Conservation (phyloP, 2,113 vertebrate genomes). For the Spheniscus mendiculus region DNA sequence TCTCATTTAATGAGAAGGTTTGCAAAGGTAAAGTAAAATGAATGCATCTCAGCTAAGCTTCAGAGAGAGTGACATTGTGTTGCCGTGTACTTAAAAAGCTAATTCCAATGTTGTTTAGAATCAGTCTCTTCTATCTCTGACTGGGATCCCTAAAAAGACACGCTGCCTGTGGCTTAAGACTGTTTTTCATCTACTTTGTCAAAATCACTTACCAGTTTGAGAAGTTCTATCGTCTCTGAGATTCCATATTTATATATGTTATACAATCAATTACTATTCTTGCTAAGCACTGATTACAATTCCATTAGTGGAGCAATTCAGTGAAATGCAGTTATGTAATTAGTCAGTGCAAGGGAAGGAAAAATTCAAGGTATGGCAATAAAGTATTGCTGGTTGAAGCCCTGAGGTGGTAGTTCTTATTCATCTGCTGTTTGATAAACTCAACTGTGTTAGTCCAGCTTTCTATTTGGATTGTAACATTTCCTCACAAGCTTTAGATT, state of each 20-base stretch:
- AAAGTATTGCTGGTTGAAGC: neutral
- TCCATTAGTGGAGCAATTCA: neutral
- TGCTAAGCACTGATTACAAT: neutral
- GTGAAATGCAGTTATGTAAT: neutral
- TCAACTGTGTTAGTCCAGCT: neutral
- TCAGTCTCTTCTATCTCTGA: neutral
- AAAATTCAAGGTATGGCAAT: neutral
- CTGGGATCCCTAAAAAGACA: neutral
- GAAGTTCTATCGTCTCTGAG: neutral
- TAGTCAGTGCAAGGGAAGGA: neutral
- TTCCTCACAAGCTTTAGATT: neutral
- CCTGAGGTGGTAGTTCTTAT: neutral
- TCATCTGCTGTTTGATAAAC: neutral
- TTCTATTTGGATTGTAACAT: neutral
- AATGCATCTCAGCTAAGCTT: neutral
- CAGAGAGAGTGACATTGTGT: neutral
- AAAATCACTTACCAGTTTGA: neutral
- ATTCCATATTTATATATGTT: neutral
- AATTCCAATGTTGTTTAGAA: neutral
- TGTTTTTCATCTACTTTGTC: neutral
- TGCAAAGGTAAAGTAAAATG: constrained; percentile 85
- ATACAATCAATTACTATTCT: neutral
- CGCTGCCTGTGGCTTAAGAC: neutral
- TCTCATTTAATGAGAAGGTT: constrained; percentile 98
- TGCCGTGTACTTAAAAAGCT: neutral